These are phyloP conservation scores for Nyctereutes procyonoides DNA, from an alignment of 2,113 vertebrate genomes.

Conservation along the genomic window DNA sequence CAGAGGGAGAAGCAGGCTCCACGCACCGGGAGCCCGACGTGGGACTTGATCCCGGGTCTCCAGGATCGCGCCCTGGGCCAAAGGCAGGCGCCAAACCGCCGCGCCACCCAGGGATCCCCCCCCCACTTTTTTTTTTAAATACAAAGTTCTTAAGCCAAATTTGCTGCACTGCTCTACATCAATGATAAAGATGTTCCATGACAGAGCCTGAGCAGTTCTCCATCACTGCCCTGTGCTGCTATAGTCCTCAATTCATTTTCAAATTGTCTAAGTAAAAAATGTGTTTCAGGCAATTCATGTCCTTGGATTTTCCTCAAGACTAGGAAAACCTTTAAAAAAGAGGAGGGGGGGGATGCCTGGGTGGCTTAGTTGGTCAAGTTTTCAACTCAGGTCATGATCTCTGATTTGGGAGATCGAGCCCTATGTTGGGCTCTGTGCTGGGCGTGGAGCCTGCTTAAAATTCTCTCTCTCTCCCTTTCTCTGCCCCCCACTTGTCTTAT, in stretches of 20 bases:
- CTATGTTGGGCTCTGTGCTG: background rate
- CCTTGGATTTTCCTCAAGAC: slow-evolving; percentile 25
- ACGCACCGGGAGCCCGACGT: too few species aligned
- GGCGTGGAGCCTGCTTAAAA: background rate
- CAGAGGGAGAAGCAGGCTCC: too few species aligned
- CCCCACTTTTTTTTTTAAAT: background rate
- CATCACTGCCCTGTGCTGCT: background rate
- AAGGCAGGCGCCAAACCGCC: too few species aligned
- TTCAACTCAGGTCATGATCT: background rate
- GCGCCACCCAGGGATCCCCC: too few species aligned
- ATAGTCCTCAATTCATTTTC: background rate
- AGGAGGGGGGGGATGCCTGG: background rate
- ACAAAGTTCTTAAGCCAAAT: background rate
- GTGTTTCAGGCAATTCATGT: background rate
- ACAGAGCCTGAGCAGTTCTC: background rate
- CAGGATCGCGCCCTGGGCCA: too few species aligned
- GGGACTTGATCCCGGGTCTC: too few species aligned
- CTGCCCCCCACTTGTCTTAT: background rate
- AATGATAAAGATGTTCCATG: background rate
- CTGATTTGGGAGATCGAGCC: background rate
- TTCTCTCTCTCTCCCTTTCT: background rate
- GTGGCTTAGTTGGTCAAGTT: background rate
- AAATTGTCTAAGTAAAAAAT: slow-evolving; percentile 25
- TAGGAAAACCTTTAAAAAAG: background rate
- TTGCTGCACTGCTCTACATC: background rate